phyloP scores from a whole-genome alignment of 2,113 vertebrate species.

The Peromyscus californicus region DNA sequence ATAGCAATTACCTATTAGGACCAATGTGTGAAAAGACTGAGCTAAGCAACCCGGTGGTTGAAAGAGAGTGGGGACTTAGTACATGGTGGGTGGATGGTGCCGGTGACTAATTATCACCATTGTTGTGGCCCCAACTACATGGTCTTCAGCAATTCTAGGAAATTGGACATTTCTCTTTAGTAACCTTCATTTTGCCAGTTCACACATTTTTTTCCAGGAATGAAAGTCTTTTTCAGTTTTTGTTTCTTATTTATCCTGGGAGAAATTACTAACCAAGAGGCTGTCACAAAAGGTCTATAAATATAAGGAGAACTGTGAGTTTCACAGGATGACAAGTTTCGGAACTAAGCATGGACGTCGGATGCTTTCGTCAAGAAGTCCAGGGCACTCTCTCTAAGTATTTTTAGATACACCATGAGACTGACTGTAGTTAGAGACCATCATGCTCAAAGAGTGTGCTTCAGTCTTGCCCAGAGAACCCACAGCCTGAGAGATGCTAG shows the following conservation, averaged over 20 bases:
- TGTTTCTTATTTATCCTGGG: constrained; percentile 3
- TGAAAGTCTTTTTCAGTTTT: not conserved
- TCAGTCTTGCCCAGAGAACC: not conserved
- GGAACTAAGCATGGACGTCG: not conserved
- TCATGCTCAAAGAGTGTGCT: not conserved
- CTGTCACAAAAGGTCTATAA: not conserved
- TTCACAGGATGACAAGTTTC: not conserved
- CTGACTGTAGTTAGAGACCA: not conserved
- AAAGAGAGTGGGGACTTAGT: not conserved
- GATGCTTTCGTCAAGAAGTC: not conserved
- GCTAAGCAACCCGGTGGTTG: not conserved
- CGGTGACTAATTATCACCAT: not conserved
- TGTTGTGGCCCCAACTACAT: not conserved
- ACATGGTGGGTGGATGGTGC: not conserved
- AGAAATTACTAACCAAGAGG: constrained; percentile 21
- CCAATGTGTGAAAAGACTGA: not conserved
- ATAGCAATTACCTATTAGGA: constrained; percentile 20
- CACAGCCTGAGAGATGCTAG: not conserved
- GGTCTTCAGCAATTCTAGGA: not conserved
- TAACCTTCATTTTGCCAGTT: constrained; percentile 10
- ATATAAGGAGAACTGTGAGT: not conserved
- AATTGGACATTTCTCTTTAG: not conserved
- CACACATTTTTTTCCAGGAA: not conserved
- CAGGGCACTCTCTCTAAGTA: not conserved
- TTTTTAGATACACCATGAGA: not conserved